Conservation (phyloP, 2,797 vertebrate species). For the Falco berigora region DNA sequence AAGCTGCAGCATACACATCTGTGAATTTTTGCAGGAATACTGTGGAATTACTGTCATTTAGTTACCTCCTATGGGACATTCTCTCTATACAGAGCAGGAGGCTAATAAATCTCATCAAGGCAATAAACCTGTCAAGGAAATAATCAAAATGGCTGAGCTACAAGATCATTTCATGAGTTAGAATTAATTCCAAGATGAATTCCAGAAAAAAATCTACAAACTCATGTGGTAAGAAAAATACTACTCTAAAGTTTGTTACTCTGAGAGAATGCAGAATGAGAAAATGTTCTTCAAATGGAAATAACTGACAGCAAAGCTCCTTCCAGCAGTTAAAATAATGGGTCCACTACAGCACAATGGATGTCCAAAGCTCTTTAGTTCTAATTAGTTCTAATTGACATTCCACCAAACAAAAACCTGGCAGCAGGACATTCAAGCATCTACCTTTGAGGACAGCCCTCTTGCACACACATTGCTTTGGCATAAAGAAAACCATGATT, state of each 20-base stretch:
- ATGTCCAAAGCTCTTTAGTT: background rate
- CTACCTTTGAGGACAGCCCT: background rate
- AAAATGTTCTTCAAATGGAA: background rate
- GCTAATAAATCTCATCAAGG: background rate
- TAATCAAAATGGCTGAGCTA: background rate
- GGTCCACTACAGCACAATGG: background rate
- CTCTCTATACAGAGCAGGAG: background rate
- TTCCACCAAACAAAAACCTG: background rate
- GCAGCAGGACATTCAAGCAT: background rate
- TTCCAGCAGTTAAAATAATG: background rate
- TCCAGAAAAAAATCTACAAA: background rate
- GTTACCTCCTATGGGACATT: background rate
- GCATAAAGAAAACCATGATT: background rate
- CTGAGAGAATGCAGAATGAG: background rate
- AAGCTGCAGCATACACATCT: background rate
- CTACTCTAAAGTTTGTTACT: background rate
- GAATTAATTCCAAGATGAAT: background rate
- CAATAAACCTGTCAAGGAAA: background rate
- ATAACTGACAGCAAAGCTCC: background rate
- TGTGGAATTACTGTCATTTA: background rate
- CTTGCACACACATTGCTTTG: background rate
- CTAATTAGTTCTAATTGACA: background rate
- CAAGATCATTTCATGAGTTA: background rate
- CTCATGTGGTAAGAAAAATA: background rate
- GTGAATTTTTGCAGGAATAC: background rate